Conservation (phyloP, 2,113 vertebrate species). For the Microtus oregoni region DNA sequence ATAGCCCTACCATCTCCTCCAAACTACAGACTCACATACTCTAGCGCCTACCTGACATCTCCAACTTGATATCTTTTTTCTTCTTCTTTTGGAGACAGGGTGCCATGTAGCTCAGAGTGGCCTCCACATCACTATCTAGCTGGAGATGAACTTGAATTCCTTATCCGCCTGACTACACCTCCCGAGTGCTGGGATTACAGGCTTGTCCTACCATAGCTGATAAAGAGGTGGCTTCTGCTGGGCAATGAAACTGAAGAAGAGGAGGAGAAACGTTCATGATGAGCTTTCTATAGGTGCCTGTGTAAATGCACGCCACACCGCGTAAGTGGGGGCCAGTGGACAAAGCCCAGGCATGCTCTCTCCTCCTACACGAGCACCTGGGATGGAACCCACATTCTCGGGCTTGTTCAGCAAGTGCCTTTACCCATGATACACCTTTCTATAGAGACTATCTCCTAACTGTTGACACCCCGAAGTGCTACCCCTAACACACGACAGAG, state of each 20-base stretch:
- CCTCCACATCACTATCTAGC: neutral
- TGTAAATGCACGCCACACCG: fast-evolving
- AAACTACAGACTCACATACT: neutral
- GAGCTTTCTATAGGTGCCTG: no score
- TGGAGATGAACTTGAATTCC: neutral
- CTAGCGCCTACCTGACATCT: neutral
- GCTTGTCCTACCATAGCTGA: neutral
- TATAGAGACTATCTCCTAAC: neutral
- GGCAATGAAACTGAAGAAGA: neutral
- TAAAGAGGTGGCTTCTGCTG: neutral
- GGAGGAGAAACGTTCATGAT: neutral
- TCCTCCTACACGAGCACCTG: neutral
- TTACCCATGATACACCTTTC: neutral
- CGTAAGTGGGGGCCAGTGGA: neutral
- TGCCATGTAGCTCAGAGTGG: neutral
- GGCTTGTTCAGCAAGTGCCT: neutral
- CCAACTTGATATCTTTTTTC: neutral
- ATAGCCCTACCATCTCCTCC: neutral
- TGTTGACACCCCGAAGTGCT: fast-evolving
- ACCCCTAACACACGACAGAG: neutral
- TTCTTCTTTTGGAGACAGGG: neutral
- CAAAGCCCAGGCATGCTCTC: no score
- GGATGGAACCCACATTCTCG: neutral
- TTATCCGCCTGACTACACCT: neutral
- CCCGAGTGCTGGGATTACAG: neutral